A percentile compares a stretch with the other conserved stretches of the same genome.
Evolutionary conservation across 2,797 vertebrate genomes (phyloP).

Genomic region (Erpetoichthys calabaricus): DNA sequence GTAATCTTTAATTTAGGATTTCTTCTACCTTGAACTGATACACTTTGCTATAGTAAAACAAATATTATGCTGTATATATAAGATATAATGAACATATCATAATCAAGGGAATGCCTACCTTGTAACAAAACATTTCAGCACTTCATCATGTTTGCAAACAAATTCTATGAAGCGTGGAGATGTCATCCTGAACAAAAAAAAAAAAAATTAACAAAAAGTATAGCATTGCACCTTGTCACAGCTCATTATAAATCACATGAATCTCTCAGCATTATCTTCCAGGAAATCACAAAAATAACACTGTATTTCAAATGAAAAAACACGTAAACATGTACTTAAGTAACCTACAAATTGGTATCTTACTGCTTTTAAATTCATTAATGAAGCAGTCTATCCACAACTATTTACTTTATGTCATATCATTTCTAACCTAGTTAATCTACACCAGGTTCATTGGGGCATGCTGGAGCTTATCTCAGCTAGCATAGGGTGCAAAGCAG

Average conservation of each 20-base stretch:
- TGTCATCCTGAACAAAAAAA: slow-evolving; percentile 66
- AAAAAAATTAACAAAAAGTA: slow-evolving; percentile 7
- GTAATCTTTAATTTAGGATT: too few species aligned
- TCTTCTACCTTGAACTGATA: too few species aligned
- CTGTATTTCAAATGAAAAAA: neutral
- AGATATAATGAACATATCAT: neutral
- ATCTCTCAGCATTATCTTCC: slow-evolving; percentile 16
- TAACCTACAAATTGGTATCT: too few species aligned
- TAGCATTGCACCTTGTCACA: too few species aligned
- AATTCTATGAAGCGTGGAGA: slow-evolving; percentile 96
- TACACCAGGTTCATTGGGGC: too few species aligned
- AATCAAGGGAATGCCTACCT: slow-evolving; percentile 47
- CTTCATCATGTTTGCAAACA: slow-evolving; percentile 92
- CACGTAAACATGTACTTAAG: neutral
- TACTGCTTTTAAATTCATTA: too few species aligned
- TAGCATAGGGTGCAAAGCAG: too few species aligned
- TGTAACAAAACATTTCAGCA: slow-evolving; percentile 95
- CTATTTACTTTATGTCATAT: too few species aligned
- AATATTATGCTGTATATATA: neutral
- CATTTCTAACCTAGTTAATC: too few species aligned
- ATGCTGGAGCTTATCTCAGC: too few species aligned
- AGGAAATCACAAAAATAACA: neutral
- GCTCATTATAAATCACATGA: neutral
- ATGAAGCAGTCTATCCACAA: too few species aligned
- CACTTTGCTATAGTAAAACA: too few species aligned